Conservation (phyloP, 2,888 invertebrate species). For the Sinohyriopsis cumingii region DNA sequence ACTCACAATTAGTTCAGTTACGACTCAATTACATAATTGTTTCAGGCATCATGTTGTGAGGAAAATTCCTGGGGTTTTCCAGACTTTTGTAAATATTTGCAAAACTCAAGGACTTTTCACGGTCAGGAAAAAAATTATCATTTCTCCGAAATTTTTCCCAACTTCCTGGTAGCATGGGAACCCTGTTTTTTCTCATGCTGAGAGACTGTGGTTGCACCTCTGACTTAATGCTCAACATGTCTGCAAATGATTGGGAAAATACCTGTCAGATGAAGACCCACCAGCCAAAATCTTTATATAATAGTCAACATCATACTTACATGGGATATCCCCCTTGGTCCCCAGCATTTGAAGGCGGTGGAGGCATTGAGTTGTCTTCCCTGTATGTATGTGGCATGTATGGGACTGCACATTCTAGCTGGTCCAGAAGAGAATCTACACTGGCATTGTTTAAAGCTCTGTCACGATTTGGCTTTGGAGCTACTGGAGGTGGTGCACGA, state of each 20-base stretch:
- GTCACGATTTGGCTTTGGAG: slow-evolving; percentile 54
- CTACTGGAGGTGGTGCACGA: slow-evolving; percentile 41
- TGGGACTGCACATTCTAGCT: slow-evolving; percentile 76
- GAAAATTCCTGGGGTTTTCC: too few relatives aligned
- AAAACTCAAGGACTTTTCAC: too few relatives aligned
- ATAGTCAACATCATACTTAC: slow-evolving; percentile 6
- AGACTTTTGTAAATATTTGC: too few relatives aligned
- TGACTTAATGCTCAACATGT: too few relatives aligned
- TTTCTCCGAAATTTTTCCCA: too few relatives aligned
- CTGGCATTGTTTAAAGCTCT: slow-evolving; percentile 73
- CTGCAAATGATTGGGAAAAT: too few relatives aligned
- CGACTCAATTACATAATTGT: too few relatives aligned
- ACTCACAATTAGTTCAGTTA: too few relatives aligned
- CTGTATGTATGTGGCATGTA: slow-evolving; percentile 5
- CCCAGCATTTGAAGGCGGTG: slow-evolving; percentile 2
- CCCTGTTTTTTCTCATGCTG: neutral
- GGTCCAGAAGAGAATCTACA: slow-evolving; percentile 91
- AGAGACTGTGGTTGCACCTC: neutral
- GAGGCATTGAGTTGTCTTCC: slow-evolving; percentile 4
- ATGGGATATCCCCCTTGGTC: slow-evolving; percentile 17
- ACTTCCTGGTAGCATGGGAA: too few relatives aligned
- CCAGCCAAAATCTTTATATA: neutral
- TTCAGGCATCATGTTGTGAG: too few relatives aligned
- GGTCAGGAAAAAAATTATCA: too few relatives aligned
- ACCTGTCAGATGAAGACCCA: too few relatives aligned